Base-by-base conservation (phyloP, 1,140 invertebrate genomes). In the Sesamia nonagrioides region DNA sequence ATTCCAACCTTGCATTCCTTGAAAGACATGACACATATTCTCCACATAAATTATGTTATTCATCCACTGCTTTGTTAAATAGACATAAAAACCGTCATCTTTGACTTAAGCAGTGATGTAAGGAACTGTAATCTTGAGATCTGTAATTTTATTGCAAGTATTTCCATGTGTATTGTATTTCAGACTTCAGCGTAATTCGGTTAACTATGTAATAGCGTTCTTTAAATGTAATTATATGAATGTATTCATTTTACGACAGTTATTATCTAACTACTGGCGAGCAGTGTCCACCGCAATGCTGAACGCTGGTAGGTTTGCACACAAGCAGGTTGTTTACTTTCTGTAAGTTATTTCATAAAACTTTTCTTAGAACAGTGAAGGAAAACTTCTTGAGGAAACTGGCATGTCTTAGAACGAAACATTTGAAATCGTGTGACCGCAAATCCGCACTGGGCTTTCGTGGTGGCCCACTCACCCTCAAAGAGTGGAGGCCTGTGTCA, bases 1-100 rank as follows among this genome's bases (percentile, higher is more conserved):
- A 33, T 63, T 82, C 40, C 66, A 72, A 76, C 80, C 80, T 82
- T 76, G 77, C 35, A 61, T 71, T 61, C 71, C 48, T 60, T 56
- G 33, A 77, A 76, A 74, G 60, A 71, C 37, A 45, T 58, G 69
- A 58, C 42, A 74, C 66, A 75, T 4, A 75, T 78, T 71, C 61
- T 52, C 18, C 27, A 27, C 69, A 74, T 52, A 58, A 75, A 72
- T 66, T 77, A 75, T 63, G 45, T 78, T 72, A 82, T 75, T 60
- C 72, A 60, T 42, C 56, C 6, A 40, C 18, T 76, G 18, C 33
- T 42, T 9, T 21, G 37, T 66, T 66, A 66, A 75, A 78, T 63
- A 40, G 61, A 48, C 48, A 52, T 75, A 78, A 75, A 75, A 78
- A 58, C 48, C 18, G 42, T 42, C 45, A 35, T 76, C 18, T 11